Conservation (phyloP, 2,113 vertebrate genomes). For the human (Homo sapiens) region GRCh38 chr3:10841501-10842000, state of each 20-base stretch:
- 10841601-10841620: slow-evolving; percentile 62
- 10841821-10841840: not conserved
- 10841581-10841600: slow-evolving; percentile 58
- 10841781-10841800: not conserved
- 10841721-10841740: not conserved
- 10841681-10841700: not conserved
- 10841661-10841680: slow-evolving; percentile 18
- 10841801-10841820: not conserved
- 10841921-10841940: not conserved
- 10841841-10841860: too few relatives aligned
- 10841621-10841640: not conserved
- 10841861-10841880: too few relatives aligned
- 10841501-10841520: slow-evolving; percentile 54
- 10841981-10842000: not conserved
- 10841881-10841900: not conserved
- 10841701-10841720: not conserved
- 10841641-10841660: not conserved
- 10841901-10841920: not conserved
- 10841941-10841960: not conserved
- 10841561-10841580: not conserved
- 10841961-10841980: not conserved
- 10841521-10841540: slow-evolving; percentile 70
- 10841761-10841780: not conserved
- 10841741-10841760: not conserved
- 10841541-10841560: slow-evolving; percentile 69